Percentiles rank a stretch among this genome's conserved stretches.
Evolutionary conservation across 2,888 invertebrate genomes (phyloP).

Genomic region (Aphidoletes aphidimyza): DNA sequence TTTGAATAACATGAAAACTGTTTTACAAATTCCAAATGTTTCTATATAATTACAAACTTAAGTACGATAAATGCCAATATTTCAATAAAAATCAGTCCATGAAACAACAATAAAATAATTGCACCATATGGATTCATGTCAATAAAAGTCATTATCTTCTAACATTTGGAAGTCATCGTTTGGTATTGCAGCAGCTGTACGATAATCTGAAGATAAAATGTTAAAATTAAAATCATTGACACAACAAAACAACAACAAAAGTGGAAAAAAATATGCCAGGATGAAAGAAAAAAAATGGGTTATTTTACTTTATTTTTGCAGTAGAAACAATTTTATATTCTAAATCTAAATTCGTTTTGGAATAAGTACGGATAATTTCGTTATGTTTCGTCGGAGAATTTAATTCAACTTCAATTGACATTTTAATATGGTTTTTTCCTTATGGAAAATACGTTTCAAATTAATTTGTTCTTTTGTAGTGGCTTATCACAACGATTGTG

Average conservation of each 20-base stretch:
- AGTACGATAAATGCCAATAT: conserved; percentile 30
- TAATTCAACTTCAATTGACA: too few relatives aligned
- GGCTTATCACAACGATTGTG: too few relatives aligned
- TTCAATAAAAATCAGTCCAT: conserved; percentile 19
- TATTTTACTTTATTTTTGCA: too few relatives aligned
- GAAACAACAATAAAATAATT: background rate
- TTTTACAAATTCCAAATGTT: too few relatives aligned
- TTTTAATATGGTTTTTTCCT: too few relatives aligned
- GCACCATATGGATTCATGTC: background rate
- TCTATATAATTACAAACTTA: too few relatives aligned
- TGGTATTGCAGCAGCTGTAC: conserved; percentile 69
- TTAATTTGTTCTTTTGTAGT: too few relatives aligned
- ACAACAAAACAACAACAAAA: background rate
- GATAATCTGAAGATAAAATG: conserved; percentile 6
- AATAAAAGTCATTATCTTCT: conserved; percentile 66
- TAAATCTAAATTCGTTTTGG: too few relatives aligned
- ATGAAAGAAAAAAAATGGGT: background rate
- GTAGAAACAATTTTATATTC: too few relatives aligned
- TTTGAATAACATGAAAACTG: background rate
- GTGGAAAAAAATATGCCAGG: background rate
- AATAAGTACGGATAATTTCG: too few relatives aligned
- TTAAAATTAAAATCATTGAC: background rate
- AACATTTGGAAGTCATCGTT: conserved; percentile 76
- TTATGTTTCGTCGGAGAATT: too few relatives aligned
- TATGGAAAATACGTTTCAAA: too few relatives aligned